phyloP scores from a whole-genome alignment of 37 sponge, comb jelly and placozoan species.

The Geodia barretti region DNA sequence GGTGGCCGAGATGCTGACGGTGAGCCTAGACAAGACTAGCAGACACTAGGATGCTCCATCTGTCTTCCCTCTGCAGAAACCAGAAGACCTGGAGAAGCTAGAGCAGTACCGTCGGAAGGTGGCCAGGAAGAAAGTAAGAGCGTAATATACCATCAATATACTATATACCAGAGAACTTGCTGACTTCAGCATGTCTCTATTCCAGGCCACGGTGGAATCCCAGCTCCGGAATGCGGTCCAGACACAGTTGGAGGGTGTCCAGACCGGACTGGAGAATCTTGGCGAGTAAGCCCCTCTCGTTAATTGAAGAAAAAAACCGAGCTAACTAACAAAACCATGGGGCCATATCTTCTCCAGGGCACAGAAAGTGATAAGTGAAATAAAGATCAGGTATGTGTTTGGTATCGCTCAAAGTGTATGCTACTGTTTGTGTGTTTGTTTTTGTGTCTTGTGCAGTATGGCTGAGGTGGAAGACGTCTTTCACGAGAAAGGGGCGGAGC shows the following conservation, averaged over 20 bases:
- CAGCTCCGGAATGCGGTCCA: slow-evolving; percentile 87
- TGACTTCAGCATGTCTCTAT: background rate
- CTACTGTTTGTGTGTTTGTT: too few relatives aligned
- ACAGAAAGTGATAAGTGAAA: slow-evolving; percentile 32
- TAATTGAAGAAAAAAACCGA: too few relatives aligned
- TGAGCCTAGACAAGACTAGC: too few relatives aligned
- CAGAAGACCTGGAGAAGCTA: slow-evolving; percentile 66
- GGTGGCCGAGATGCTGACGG: slow-evolving; percentile 46
- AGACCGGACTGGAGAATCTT: slow-evolving; percentile 76
- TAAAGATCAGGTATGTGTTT: slow-evolving; percentile 41
- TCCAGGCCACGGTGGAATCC: slow-evolving; percentile 76
- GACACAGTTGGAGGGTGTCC: slow-evolving; percentile 92
- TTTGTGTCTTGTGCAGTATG: too few relatives aligned
- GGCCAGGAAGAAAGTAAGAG: slow-evolving; percentile 63
- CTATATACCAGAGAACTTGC: too few relatives aligned
- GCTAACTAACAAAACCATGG: too few relatives aligned
- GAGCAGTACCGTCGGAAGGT: slow-evolving; percentile 59
- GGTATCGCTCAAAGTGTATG: too few relatives aligned
- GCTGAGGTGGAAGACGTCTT: slow-evolving; percentile 59
- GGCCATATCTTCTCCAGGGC: slow-evolving; percentile 37
- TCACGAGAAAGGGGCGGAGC: slow-evolving; percentile 48
- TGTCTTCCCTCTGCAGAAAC: slow-evolving; percentile 48
- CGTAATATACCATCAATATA: background rate
- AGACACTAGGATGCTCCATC: background rate
- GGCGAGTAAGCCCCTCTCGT: slow-evolving; percentile 41